Percentiles rank a stretch among this genome's conserved stretches.
phyloP scores from a whole-genome alignment of 2,113 vertebrate species.

The Pygoscelis adeliae region DNA sequence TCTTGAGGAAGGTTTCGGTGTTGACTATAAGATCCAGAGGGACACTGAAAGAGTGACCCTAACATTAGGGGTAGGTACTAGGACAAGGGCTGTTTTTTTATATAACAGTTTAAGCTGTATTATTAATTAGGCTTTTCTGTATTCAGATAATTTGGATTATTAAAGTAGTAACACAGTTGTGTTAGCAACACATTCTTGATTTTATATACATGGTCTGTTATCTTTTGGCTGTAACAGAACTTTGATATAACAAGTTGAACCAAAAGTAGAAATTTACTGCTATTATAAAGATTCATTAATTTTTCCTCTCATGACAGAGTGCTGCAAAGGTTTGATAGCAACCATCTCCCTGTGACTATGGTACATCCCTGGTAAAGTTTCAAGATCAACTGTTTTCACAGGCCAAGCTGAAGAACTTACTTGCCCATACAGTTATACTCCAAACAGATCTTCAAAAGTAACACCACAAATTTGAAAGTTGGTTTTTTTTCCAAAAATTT shows the following conservation, averaged over 20 bases:
- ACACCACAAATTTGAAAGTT: not conserved
- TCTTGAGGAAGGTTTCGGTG: not conserved
- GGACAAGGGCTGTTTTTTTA: accelerated
- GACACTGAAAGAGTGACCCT: not conserved
- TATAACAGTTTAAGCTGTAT: not conserved
- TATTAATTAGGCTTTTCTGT: not conserved
- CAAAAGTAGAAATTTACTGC: not conserved
- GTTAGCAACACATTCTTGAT: not conserved
- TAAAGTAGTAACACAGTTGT: not conserved
- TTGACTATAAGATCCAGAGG: not conserved
- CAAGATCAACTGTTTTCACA: not conserved
- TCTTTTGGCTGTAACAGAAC: not conserved
- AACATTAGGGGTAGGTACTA: not conserved
- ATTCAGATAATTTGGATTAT: not conserved
- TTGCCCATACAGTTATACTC: not conserved
- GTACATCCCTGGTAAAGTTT: not conserved
- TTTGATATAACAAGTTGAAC: not conserved
- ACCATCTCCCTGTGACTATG: not conserved
- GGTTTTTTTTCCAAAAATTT: not conserved
- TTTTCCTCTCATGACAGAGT: not conserved
- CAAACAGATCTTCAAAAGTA: not conserved
- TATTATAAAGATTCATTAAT: not conserved
- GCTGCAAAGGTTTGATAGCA: not conserved
- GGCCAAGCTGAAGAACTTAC: not conserved
- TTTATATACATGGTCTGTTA: not conserved